These are phyloP conservation scores for Zaprionus nigranus DNA, from an alignment of 1,140 invertebrate species.

Conservation along the genomic window DNA sequence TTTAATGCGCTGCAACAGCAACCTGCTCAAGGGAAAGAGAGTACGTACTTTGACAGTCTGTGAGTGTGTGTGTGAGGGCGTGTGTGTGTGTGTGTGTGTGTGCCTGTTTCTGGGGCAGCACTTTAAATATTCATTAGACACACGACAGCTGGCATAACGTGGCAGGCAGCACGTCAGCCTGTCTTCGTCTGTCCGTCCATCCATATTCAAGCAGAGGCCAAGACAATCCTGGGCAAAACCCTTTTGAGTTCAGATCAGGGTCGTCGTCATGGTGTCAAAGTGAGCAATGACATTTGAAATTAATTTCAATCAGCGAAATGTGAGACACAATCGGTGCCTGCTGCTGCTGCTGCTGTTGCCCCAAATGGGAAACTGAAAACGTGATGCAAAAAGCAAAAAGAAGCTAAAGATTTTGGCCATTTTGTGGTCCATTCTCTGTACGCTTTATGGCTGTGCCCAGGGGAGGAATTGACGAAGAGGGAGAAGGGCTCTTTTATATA, in stretches of 20 bases:
- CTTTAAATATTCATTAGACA: slow-evolving; percentile 79
- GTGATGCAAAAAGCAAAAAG: background rate
- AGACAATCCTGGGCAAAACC: slow-evolving; percentile 31
- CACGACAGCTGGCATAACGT: slow-evolving; percentile 25
- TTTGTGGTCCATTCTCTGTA: slow-evolving; percentile 46
- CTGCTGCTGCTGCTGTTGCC: background rate
- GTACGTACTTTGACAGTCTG: background rate
- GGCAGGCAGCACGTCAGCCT: slow-evolving; percentile 29
- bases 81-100: slow-evolving; percentile 15
- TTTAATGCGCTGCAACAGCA: slow-evolving; percentile 59
- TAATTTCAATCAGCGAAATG: slow-evolving; percentile 79
- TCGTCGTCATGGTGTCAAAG: slow-evolving; percentile 34
- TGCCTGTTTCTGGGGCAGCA: slow-evolving; percentile 42
- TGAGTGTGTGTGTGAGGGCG: slow-evolving; percentile 1
- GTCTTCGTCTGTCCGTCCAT: background rate
- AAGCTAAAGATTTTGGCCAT: slow-evolving; percentile 37
- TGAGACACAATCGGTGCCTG: slow-evolving; percentile 37
- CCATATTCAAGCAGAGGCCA: background rate
- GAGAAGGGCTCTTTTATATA: slow-evolving; percentile 36
- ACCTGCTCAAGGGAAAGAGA: slow-evolving; percentile 43
- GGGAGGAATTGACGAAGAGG: background rate
- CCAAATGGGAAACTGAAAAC: background rate
- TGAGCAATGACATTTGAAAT: slow-evolving; percentile 79
- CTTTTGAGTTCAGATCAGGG: slow-evolving; percentile 50
- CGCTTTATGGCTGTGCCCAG: slow-evolving; percentile 48